Percentiles rank a stretch among this genome's conserved stretches.
phyloP scores from a whole-genome alignment of 2,113 vertebrate genomes.

The Mus pahari region DNA sequence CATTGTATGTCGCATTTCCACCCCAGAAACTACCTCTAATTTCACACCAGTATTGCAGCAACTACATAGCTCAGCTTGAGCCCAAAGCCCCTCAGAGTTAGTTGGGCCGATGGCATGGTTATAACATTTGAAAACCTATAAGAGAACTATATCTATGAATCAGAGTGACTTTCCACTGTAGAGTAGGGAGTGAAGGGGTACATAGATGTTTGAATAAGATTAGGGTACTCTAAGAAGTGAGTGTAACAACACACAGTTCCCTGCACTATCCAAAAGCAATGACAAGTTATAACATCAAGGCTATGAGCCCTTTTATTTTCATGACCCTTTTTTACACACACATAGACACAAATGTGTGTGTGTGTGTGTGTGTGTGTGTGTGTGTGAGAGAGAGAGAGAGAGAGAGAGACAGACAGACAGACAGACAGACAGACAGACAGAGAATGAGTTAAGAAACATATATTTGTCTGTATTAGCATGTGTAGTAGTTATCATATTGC shows the following conservation, averaged over 20 bases:
- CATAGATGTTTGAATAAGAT: background rate
- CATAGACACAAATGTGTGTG: background rate
- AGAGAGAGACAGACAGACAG: background rate
- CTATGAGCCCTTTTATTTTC: background rate
- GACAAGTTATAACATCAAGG: background rate
- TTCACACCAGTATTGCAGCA: background rate
- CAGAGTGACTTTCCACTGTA: background rate
- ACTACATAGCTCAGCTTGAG: background rate
- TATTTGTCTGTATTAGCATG: background rate
- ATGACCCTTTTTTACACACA: background rate
- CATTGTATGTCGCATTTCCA: background rate
- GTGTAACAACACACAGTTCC: background rate
- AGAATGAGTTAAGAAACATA: background rate
- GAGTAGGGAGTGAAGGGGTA: background rate
- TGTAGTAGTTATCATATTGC: background rate
- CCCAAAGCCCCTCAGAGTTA: background rate
- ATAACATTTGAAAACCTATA: background rate
- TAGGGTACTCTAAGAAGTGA: background rate
- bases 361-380: too few relatives aligned
- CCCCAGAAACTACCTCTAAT: background rate
- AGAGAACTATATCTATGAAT: background rate
- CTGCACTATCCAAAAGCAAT: background rate
- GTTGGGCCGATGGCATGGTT: too few relatives aligned
- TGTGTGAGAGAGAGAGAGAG: background rate
- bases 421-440: too few relatives aligned